These are phyloP conservation scores for Ligdia adustata DNA, from an alignment of 2,888 invertebrate species.

Conservation along the genomic window DNA sequence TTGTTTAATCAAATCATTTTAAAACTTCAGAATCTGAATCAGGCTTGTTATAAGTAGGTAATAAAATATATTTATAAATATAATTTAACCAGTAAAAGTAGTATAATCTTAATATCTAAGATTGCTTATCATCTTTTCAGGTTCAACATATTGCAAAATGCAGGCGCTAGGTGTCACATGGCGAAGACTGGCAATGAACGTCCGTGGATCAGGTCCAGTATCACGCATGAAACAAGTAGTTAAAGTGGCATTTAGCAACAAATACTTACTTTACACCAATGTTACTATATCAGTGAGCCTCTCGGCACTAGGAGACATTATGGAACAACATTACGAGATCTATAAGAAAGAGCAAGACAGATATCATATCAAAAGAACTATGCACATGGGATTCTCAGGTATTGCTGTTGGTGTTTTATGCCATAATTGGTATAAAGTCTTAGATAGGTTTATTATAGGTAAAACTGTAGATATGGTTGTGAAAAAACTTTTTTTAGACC, in stretches of 20 bases:
- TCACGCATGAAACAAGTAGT: constrained; percentile 51
- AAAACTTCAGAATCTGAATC: no score
- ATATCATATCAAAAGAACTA: constrained; percentile 87
- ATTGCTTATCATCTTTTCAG: constrained; percentile 23
- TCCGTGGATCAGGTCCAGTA: constrained; percentile 45
- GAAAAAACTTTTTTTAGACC: constrained; percentile 93
- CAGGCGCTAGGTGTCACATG: constrained; percentile 60
- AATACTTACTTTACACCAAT: constrained; percentile 92
- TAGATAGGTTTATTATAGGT: constrained; percentile 91
- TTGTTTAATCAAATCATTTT: no score
- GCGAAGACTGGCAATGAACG: constrained; percentile 58
- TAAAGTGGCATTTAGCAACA: constrained; percentile 85
- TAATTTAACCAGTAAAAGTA: no score
- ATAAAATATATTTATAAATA: no score
- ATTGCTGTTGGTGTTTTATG: constrained; percentile 91
- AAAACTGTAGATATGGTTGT: constrained; percentile 86
- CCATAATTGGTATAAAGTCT: constrained; percentile 94
- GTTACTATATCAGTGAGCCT: constrained; percentile 90
- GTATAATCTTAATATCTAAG: no score
- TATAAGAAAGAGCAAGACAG: constrained; percentile 83
- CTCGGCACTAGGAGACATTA: constrained; percentile 90
- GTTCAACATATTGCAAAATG: constrained; percentile 24
- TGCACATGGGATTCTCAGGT: constrained; percentile 92
- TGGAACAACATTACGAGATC: constrained; percentile 94
- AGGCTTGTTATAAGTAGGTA: no score